Percentiles rank a stretch among this genome's conserved stretches.
phyloP scores from a whole-genome alignment of 2,113 vertebrate species.

The Xyliphius kryptos region DNA sequence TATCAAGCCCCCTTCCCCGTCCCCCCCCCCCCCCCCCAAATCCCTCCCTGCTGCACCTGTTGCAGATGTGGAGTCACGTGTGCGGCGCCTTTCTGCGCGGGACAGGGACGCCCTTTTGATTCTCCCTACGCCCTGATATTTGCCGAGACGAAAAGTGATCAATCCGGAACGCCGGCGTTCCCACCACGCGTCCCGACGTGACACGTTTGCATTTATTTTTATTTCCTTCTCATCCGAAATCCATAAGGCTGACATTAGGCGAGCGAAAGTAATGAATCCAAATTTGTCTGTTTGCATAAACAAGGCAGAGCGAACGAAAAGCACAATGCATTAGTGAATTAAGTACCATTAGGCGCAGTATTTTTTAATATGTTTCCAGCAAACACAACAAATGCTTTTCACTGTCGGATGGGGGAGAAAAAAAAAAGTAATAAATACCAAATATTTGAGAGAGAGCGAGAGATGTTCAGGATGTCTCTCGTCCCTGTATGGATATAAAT shows the following conservation, averaged over 20 bases:
- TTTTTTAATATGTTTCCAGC: neutral
- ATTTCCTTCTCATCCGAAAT: slow-evolving; percentile 30
- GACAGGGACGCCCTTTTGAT: slow-evolving; percentile 24
- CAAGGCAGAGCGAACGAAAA: slow-evolving; percentile 11
- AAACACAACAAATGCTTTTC: neutral
- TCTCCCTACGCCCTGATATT: slow-evolving; percentile 40
- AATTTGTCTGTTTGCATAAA: slow-evolving; percentile 33
- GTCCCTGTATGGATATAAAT: slow-evolving; percentile 75
- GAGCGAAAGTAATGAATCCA: slow-evolving; percentile 21
- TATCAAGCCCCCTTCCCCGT: no score
- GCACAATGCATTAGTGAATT: slow-evolving; percentile 3
- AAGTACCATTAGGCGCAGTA: neutral
- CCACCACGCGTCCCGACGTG: slow-evolving; percentile 39
- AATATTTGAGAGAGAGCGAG: no score
- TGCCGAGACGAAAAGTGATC: slow-evolving; percentile 43
- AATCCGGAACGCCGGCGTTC: slow-evolving; percentile 41
- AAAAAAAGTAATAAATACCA: no score
- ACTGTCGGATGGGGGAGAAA: no score
- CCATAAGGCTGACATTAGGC: slow-evolving; percentile 36
- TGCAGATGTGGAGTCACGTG: slow-evolving; percentile 13
- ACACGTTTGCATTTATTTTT: slow-evolving; percentile 35
- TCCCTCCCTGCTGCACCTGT: slow-evolving; percentile 33
- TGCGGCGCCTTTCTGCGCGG: no score
- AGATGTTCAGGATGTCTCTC: slow-evolving; percentile 52
- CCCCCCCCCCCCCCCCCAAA: no score